Evolutionary conservation across 1,140 invertebrate genomes (phyloP).

Genomic region (Hypothenemus hampei): DNA sequence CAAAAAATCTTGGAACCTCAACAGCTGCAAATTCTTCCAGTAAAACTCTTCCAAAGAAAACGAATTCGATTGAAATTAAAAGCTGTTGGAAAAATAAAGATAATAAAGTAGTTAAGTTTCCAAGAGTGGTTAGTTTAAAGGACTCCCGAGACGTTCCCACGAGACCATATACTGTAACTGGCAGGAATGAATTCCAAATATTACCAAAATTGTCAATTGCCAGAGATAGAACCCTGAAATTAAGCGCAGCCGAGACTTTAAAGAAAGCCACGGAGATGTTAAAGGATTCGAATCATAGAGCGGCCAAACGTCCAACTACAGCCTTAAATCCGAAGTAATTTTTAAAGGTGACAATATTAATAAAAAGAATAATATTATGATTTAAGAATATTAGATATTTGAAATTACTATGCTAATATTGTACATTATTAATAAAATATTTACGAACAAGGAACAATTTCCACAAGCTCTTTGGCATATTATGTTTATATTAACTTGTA

Average conservation of each 20-base stretch:
- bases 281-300: slow-evolving; percentile 1
- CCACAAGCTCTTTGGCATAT: neutral
- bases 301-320: neutral
- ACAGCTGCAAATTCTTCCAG: neutral
- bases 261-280: slow-evolving; percentile 9
- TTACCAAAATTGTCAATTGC: slow-evolving; percentile 2
- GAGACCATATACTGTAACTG: neutral
- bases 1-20: neutral
- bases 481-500: neutral
- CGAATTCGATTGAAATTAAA: neutral
- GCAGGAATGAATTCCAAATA: neutral
- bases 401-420: neutral
- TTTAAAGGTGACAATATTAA: neutral
- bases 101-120: neutral
- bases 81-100: neutral
- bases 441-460: neutral
- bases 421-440: neutral
- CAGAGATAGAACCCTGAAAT: slow-evolving; percentile 10
- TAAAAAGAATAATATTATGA: neutral
- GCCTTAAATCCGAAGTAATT: neutral
- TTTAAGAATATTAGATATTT: neutral
- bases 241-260: slow-evolving; percentile 12
- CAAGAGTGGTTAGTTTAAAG: neutral
- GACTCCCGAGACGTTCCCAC: neutral
- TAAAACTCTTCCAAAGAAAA: neutral